Evolutionary conservation across 2,888 invertebrate species (phyloP).

Genomic region (Eueremaeus valkanovi): DNA sequence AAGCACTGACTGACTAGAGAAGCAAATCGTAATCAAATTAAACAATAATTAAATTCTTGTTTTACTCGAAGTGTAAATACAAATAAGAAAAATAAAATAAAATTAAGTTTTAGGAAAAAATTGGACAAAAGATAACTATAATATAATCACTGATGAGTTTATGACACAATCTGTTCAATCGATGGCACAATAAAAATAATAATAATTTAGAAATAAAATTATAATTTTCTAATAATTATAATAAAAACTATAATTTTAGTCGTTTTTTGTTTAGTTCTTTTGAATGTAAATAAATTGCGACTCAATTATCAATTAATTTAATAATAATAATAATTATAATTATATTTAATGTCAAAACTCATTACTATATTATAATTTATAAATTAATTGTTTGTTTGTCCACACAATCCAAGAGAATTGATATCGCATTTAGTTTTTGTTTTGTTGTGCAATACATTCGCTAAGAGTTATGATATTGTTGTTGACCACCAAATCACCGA

Average conservation of each 20-base stretch:
- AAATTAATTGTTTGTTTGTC: neutral
- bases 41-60: conserved; percentile 14
- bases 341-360: neutral
- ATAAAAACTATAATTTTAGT: no score
- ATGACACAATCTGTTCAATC: conserved; percentile 19
- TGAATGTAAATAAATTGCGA: neutral
- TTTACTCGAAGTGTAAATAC: conserved; percentile 7
- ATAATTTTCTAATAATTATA: no score
- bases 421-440: conserved; percentile 16
- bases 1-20: conserved; percentile 26
- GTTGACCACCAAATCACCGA: conserved; percentile 9
- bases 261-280: no score
- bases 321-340: conserved; percentile 17
- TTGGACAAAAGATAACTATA: conserved; percentile 4
- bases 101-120: no score
- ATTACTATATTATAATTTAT: no score
- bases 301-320: neutral
- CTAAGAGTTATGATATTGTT: neutral
- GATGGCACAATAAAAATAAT: conserved; percentile 15
- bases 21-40: conserved; percentile 17
- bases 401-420: neutral
- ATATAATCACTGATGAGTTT: conserved; percentile 19
- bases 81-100: no score
- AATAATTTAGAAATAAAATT: neutral
- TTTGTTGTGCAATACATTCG: neutral